Conservation (phyloP, 2,113 vertebrate species). For the Amphiprion percula region DNA sequence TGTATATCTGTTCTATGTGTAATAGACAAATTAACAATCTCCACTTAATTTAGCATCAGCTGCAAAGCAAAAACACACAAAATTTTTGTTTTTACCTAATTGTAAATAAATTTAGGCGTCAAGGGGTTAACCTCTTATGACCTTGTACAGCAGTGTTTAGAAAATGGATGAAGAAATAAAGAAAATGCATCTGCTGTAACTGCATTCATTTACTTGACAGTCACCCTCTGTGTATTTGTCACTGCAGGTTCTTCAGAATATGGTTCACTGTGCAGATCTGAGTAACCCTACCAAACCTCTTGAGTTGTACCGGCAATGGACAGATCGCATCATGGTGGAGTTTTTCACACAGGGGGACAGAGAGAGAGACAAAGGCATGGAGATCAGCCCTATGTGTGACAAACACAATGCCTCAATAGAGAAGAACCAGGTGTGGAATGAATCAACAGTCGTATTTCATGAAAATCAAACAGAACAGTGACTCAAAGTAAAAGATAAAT, state of each 20-base stretch:
- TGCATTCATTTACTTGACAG: background rate
- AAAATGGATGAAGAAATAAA: background rate
- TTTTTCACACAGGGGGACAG: slow-evolving; percentile 92
- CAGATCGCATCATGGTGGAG: slow-evolving; percentile 92
- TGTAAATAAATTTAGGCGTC: no score
- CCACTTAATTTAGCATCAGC: no score
- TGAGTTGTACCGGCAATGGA: slow-evolving; percentile 93
- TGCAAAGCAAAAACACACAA: no score
- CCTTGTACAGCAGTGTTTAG: no score
- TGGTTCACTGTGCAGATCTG: slow-evolving; percentile 94
- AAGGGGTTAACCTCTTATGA: no score
- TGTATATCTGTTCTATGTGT: no score
- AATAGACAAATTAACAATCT: no score
- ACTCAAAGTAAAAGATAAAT: no score
- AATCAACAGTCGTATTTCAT: background rate
- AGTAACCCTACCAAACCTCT: slow-evolving; percentile 95
- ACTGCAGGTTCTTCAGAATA: slow-evolving; percentile 91
- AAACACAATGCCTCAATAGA: slow-evolving; percentile 93
- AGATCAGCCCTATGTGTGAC: slow-evolving; percentile 97
- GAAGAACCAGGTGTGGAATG: slow-evolving; percentile 89
- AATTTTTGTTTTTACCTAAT: no score
- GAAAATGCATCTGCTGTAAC: background rate
- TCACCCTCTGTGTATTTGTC: background rate
- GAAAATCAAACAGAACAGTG: background rate
- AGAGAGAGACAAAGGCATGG: slow-evolving; percentile 92